A percentile compares a stretch with the other conserved stretches of the same genome.
phyloP scores from a whole-genome alignment of 2,888 invertebrate genomes.

The Choreutis nemorana region DNA sequence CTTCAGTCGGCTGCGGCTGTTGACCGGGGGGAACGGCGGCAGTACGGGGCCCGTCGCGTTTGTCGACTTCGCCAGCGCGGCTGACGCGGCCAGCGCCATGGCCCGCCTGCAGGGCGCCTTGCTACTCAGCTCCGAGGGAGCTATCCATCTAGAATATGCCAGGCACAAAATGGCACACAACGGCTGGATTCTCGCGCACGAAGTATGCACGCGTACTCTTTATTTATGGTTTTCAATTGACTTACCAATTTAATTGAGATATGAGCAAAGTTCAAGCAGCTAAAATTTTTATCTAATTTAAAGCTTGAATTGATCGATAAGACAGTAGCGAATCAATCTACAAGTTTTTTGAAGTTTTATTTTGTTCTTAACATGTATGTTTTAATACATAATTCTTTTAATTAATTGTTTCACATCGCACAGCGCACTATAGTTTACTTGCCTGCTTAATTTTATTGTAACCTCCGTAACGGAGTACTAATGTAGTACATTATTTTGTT shows the following conservation, averaged over 20 bases:
- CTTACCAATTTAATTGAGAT: too few relatives aligned
- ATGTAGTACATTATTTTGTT: too few relatives aligned
- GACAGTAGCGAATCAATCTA: too few relatives aligned
- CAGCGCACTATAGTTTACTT: constrained; percentile 25
- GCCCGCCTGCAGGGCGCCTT: constrained; percentile 94
- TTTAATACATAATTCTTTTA: too few relatives aligned
- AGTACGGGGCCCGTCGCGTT: constrained; percentile 90
- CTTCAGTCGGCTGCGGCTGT: constrained; percentile 97
- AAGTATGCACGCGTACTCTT: constrained; percentile 62
- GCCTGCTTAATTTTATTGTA: constrained; percentile 3
- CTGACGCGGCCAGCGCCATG: constrained; percentile 92
- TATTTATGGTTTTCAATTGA: too few relatives aligned
- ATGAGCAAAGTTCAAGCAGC: too few relatives aligned
- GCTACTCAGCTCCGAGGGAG: constrained; percentile 95
- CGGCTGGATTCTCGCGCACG: constrained; percentile 66
- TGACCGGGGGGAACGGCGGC: constrained; percentile 75
- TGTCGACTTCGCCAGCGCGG: constrained; percentile 95
- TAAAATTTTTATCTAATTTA: too few relatives aligned
- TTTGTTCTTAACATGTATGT: too few relatives aligned
- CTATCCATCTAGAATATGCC: constrained; percentile 98
- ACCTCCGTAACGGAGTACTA: neutral
- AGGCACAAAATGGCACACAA: constrained; percentile 95
- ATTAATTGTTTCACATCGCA: constrained; percentile 47
- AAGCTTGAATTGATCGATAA: too few relatives aligned
- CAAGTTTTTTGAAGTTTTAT: too few relatives aligned